phyloP scores from a whole-genome alignment of 2,797 vertebrate genomes.

The Apogon talboti region DNA sequence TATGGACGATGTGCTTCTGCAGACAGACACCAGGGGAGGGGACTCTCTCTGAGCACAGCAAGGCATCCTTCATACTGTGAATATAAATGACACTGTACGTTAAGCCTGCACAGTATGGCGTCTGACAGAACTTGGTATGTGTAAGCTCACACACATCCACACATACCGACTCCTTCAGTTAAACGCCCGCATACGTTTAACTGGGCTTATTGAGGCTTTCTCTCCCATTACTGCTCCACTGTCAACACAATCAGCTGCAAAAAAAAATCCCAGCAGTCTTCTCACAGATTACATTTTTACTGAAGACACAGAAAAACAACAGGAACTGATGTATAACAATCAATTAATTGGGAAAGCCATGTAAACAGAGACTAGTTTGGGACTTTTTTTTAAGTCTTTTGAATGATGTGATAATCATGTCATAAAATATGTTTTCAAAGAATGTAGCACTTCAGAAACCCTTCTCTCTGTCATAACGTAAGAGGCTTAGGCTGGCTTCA shows the following conservation, averaged over 20 bases:
- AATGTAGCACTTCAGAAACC: slow-evolving; percentile 61
- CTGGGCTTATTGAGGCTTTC: slow-evolving; percentile 36
- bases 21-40: slow-evolving; percentile 43
- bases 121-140: slow-evolving; percentile 51
- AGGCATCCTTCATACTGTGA: slow-evolving; percentile 51
- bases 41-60: slow-evolving; percentile 48
- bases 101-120: slow-evolving; percentile 52
- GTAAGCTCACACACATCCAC: slow-evolving; percentile 40
- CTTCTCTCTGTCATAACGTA: slow-evolving; percentile 63
- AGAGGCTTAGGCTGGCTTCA: slow-evolving; percentile 70
- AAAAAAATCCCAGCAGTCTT: neutral
- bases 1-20: slow-evolving; percentile 40
- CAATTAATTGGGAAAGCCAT: slow-evolving; percentile 5
- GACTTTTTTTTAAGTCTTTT: slow-evolving; percentile 43
- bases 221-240: slow-evolving; percentile 14
- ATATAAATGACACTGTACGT: slow-evolving; percentile 63
- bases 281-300: slow-evolving; percentile 17
- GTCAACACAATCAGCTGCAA: slow-evolving; percentile 21
- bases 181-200: slow-evolving; percentile 41
- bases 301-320: slow-evolving; percentile 9
- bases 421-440: slow-evolving; percentile 64
- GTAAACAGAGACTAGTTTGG: slow-evolving; percentile 15
- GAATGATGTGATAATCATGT: slow-evolving; percentile 60
- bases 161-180: slow-evolving; percentile 39
- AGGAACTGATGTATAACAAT: slow-evolving; percentile 1